A percentile compares a stretch with the other conserved stretches of the same genome.
These are phyloP conservation scores for Lonchura striata DNA, from an alignment of 2,113 vertebrate species.

Conservation along the genomic window DNA sequence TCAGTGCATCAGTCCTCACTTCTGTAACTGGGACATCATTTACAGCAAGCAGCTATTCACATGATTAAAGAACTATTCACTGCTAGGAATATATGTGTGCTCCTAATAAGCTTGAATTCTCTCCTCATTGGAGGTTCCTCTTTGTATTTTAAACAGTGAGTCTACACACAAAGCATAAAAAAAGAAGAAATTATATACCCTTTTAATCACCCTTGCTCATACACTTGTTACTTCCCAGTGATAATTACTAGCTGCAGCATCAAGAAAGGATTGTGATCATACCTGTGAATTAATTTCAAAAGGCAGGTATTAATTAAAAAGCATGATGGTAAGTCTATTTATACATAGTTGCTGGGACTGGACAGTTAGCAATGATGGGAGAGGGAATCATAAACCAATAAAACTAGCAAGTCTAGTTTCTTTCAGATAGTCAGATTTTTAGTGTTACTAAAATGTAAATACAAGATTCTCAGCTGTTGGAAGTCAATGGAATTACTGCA, in stretches of 20 bases:
- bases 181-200: neutral
- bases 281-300: constrained; percentile 17
- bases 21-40: neutral
- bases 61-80: neutral
- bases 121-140: neutral
- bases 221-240: neutral
- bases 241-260: neutral
- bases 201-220: neutral
- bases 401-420: neutral
- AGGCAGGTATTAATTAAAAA: neutral
- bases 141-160: neutral
- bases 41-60: neutral
- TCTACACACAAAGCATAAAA: neutral
- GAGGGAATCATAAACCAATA: neutral
- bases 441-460: neutral
- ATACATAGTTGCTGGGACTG: neutral
- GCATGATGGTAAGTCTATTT: neutral
- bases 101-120: neutral
- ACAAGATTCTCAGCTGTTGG: neutral
- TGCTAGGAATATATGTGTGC: neutral
- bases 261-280: neutral
- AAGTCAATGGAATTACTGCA: neutral
- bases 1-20: neutral
- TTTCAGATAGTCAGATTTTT: neutral
- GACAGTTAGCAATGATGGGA: neutral